Evolutionary conservation across 2,888 invertebrate species (phyloP), one percentile per base, ranked within the genome.

Genomic region (Periphyllus acericola): DNA sequence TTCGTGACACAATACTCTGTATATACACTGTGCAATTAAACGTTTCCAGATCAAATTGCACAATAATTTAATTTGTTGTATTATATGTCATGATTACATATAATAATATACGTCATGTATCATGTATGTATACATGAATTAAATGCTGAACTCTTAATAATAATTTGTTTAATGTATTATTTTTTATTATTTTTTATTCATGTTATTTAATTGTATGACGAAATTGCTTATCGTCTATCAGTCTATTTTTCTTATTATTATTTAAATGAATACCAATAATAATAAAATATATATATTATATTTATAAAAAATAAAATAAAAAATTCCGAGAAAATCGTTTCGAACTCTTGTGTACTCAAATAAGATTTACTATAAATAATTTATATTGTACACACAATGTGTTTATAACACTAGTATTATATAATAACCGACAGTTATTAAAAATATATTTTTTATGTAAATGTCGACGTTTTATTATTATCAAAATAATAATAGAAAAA

Each of bases 11-110:
- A 17, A 55, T n/a, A 55, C 21, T 74, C 21, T 34, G 8, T 17
- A 29, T 79, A 55, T 79, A 60, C 17, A 8, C 32, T 34, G 79
- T 66, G 79, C 76, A 68, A 60, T 75, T 74, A 83, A 75, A 75
- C 40, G 76, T 84, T 84, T 84, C 46, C 84, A 84, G 84, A 85
- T 76, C 84, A 3, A 68, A 85, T 85, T 85, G 66, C 84, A 68
- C 78, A 68, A 85, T 85, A 68, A 34, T 78, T 78, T 76, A 78
- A 85, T 68, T 85, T 46, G 84, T 66, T 76, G 17, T 46, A 75
- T 66, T 40, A 36, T 66, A 83, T 55, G 36, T 83, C 9, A 19
- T 52, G 72, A 82, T 83, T 83, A 34, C 34, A 29, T 11, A 19
- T 25, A 34, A 60, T 25, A 68, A 14, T 29, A 55, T 66, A 66